These are phyloP conservation scores for Glomeris maerens DNA, from an alignment of 1,140 invertebrate genomes.

Conservation along the genomic window DNA sequence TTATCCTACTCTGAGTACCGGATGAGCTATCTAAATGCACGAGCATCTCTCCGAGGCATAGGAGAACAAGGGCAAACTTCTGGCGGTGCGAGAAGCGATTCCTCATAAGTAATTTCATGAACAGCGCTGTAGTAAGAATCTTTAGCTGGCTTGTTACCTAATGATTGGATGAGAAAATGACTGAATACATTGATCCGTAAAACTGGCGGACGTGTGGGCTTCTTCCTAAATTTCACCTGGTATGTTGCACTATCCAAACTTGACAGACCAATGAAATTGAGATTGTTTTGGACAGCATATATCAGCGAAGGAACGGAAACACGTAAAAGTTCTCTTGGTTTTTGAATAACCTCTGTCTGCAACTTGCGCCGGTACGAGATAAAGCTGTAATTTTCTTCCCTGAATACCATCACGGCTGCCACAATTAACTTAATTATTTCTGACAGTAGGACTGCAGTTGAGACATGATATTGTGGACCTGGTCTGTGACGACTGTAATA, in stretches of 20 bases:
- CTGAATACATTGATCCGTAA: neutral
- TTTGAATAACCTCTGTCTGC: neutral
- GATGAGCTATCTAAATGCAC: neutral
- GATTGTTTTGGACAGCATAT: conserved; percentile 8
- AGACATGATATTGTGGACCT: neutral
- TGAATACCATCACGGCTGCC: neutral
- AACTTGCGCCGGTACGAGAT: neutral
- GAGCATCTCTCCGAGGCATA: neutral
- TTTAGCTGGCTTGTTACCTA: conserved; percentile 1
- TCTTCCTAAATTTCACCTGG: neutral
- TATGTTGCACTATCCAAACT: conserved; percentile 6
- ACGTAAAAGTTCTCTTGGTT: neutral
- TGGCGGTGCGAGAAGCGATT: neutral
- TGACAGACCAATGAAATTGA: conserved; percentile 1
- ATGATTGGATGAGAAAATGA: neutral
- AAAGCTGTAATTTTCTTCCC: neutral
- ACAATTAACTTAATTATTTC: neutral
- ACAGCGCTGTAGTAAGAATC: neutral
- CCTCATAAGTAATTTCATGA: neutral
- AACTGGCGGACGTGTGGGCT: neutral
- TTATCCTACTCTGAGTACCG: too few species aligned
- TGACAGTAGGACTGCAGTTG: neutral
- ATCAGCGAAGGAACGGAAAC: conserved; percentile 2
- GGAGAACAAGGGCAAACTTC: neutral
- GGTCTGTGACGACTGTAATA: neutral